phyloP scores from a whole-genome alignment of 30 jellyfish, hydroid and myxozoan genomes.

The Calvadosia cruxmelitensis region DNA sequence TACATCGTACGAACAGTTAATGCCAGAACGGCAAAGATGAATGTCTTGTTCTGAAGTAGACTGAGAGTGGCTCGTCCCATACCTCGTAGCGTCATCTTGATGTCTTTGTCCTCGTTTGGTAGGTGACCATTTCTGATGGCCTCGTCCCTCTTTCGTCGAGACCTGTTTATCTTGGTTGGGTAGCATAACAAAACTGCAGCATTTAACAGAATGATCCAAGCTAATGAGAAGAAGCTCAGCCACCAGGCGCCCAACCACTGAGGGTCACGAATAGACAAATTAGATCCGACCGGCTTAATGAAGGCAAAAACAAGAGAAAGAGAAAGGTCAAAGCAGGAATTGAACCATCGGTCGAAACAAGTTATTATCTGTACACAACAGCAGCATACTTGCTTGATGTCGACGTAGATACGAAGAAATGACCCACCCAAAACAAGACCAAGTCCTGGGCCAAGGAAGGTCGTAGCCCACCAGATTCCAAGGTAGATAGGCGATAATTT shows the following conservation, averaged over 20 bases:
- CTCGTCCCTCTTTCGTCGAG: constrained; percentile 27
- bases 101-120: constrained; percentile 30
- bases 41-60: constrained; percentile 37
- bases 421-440: constrained; percentile 59
- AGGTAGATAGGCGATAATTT: constrained; percentile 62
- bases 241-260: constrained; percentile 96
- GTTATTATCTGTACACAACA: no score
- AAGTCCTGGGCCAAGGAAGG: constrained; percentile 71
- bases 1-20: constrained; percentile 32
- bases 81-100: constrained; percentile 45
- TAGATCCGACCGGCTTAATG: constrained; percentile 55
- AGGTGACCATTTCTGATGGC: constrained; percentile 53
- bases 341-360: no score
- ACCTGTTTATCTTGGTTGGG: constrained; percentile 44
- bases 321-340: no score
- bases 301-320: neutral
- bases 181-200: constrained; percentile 45
- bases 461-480: constrained; percentile 61
- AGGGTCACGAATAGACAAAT: constrained; percentile 29
- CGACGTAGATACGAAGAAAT: constrained; percentile 35
- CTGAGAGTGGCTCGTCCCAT: constrained; percentile 18
- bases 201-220: constrained; percentile 48
- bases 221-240: constrained; percentile 45
- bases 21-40: constrained; percentile 41
- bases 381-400: constrained; percentile 47